phyloP scores from a whole-genome alignment of 2,888 invertebrate species.

The Corythucha ciliata region DNA sequence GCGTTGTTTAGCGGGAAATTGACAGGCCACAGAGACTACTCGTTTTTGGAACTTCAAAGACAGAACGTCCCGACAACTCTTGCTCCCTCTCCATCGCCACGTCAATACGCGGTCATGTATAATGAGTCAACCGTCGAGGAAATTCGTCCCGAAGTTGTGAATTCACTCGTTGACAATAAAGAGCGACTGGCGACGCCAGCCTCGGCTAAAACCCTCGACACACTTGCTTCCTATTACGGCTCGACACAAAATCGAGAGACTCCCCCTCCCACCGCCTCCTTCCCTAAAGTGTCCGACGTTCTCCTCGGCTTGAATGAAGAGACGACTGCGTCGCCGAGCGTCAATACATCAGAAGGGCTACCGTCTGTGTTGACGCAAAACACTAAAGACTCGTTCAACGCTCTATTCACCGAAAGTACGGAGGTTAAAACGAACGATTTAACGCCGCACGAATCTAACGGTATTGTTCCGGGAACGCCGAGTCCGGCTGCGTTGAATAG shows the following conservation, averaged over 20 bases:
- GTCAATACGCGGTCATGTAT: conserved; percentile 25
- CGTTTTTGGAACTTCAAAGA: conserved; percentile 32
- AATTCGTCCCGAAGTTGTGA: conserved; percentile 29
- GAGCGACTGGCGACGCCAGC: conserved; percentile 25
- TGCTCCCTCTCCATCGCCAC: conserved; percentile 4
- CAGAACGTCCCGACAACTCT: conserved; percentile 7
- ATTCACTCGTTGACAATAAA: conserved; percentile 25
- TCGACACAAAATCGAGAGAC: conserved; percentile 34
- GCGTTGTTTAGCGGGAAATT: conserved; percentile 32
- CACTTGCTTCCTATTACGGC: conserved; percentile 67
- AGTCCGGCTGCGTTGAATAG: conserved; percentile 6
- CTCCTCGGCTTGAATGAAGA: conserved; percentile 28
- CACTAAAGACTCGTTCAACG: conserved; percentile 55
- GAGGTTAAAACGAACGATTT: conserved; percentile 22
- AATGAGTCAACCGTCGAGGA: conserved; percentile 24
- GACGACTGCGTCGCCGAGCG: conserved; percentile 11
- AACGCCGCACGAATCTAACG: conserved; percentile 20
- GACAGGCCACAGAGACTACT: conserved; percentile 30
- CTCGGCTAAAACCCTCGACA: conserved; percentile 44
- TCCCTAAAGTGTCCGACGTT: conserved; percentile 29
- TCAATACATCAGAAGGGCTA: conserved; percentile 35
- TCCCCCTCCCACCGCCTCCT: conserved; percentile 18
- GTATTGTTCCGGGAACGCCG: background rate
- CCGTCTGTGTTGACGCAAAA: conserved; percentile 55
- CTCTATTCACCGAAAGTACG: conserved; percentile 41